Conservation (phyloP, 2,888 invertebrate species). For the Frankliniella intonsa region DNA sequence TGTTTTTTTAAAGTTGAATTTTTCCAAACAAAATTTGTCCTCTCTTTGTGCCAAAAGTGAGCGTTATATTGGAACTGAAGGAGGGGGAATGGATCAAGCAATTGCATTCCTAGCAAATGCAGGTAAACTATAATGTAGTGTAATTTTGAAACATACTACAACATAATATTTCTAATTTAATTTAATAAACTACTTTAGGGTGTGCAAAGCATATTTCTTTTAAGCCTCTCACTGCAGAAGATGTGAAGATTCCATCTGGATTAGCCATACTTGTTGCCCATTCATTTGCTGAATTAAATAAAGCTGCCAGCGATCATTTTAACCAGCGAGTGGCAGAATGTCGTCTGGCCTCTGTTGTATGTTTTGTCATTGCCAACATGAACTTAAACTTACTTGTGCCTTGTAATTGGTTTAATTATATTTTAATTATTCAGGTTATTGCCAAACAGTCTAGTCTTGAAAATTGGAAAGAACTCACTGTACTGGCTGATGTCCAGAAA, state of each 20-base stretch:
- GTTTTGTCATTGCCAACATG: background rate
- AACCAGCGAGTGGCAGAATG: slow-evolving; percentile 95
- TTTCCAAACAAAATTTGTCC: slow-evolving; percentile 64
- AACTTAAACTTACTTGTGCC: slow-evolving; percentile 21
- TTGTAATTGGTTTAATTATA: background rate
- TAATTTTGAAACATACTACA: background rate
- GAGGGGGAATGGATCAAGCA: slow-evolving; percentile 99
- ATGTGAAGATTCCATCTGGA: slow-evolving; percentile 74
- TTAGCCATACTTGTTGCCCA: slow-evolving; percentile 92
- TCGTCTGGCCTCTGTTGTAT: slow-evolving; percentile 78
- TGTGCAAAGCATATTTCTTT: slow-evolving; percentile 92
- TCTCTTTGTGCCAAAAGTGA: slow-evolving; percentile 86
- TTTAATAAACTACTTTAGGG: slow-evolving; percentile 47
- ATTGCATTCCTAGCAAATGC: slow-evolving; percentile 86
- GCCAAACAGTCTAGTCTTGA: slow-evolving; percentile 55
- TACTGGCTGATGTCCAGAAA: slow-evolving; percentile 71
- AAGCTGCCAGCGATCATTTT: slow-evolving; percentile 87
- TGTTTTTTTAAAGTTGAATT: slow-evolving; percentile 42
- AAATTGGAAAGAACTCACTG: slow-evolving; percentile 60
- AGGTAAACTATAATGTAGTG: slow-evolving; percentile 48
- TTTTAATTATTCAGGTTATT: slow-evolving; percentile 52
- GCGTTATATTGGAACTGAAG: slow-evolving; percentile 92
- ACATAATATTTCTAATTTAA: background rate
- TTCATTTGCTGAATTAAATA: slow-evolving; percentile 81
- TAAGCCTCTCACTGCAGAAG: slow-evolving; percentile 72